Conservation (phyloP, 2,113 vertebrate genomes). For the Cryptotis parvus region DNA sequence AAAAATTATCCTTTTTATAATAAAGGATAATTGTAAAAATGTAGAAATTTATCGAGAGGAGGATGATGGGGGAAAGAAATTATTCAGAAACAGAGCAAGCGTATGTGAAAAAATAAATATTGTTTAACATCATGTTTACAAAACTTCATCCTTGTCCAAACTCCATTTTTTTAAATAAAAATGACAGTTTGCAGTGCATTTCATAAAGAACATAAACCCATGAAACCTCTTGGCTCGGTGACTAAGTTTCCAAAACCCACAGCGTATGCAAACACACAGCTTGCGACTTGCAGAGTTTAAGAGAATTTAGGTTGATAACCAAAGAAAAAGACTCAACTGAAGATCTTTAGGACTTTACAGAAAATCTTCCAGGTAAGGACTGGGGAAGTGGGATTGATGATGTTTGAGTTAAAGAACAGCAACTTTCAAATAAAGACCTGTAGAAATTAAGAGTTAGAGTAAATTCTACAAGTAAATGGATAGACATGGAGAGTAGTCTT, state of each 20-base stretch:
- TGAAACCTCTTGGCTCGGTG: neutral
- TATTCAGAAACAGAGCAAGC: constrained; percentile 17
- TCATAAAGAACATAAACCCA: constrained; percentile 19
- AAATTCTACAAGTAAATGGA: neutral
- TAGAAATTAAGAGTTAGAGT: neutral
- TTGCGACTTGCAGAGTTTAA: neutral
- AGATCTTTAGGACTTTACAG: neutral
- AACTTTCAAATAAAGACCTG: constrained; percentile 4
- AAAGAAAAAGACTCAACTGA: neutral
- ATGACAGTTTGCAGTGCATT: neutral
- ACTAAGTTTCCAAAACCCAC: constrained; percentile 32
- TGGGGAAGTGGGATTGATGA: neutral
- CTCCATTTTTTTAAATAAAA: constrained; percentile 31
- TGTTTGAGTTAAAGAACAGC: neutral
- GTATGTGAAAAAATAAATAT: neutral
- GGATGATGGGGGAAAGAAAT: neutral
- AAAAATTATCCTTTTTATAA: no score
- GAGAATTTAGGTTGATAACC: neutral
- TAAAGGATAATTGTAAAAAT: constrained; percentile 1
- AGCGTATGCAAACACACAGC: neutral
- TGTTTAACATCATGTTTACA: neutral
- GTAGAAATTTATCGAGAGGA: constrained; percentile 22
- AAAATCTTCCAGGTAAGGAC: neutral
- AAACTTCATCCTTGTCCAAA: constrained; percentile 25
- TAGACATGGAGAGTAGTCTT: no score